Conservation (phyloP, 2,113 vertebrate species). For the Chloebia gouldiae region DNA sequence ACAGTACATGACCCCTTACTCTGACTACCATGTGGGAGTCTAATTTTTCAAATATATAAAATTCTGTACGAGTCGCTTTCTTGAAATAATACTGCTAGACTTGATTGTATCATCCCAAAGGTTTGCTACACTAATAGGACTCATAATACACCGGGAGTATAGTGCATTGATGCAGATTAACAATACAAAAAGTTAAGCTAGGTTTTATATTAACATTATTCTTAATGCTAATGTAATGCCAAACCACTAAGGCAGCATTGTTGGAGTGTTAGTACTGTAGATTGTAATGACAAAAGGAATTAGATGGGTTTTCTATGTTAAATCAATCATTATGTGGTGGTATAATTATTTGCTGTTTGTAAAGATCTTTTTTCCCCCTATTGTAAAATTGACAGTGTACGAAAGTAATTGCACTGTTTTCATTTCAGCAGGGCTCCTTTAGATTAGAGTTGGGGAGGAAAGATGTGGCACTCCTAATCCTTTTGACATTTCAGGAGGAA, state of each 20-base stretch:
- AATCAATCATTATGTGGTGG: conserved; percentile 77
- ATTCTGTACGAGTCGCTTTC: background rate
- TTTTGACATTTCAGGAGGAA: conserved; percentile 76
- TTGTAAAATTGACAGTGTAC: conserved; percentile 74
- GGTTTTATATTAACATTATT: conserved; percentile 69
- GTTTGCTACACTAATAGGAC: conserved; percentile 28
- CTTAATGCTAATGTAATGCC: conserved; percentile 68
- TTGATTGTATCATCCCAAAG: background rate
- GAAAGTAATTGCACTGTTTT: conserved; percentile 74
- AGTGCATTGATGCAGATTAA: conserved; percentile 39
- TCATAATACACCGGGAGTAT: background rate
- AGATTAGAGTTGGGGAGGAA: conserved; percentile 68
- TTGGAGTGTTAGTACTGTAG: conserved; percentile 70
- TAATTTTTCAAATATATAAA: background rate
- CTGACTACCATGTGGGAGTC: background rate
- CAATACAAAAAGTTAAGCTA: conserved; percentile 67
- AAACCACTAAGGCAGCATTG: conserved; percentile 59
- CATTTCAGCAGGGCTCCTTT: conserved; percentile 71
- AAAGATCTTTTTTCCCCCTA: conserved; percentile 62
- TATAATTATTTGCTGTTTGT: conserved; percentile 78
- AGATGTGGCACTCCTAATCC: conserved; percentile 71
- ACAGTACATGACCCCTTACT: background rate
- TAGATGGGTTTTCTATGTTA: conserved; percentile 76
- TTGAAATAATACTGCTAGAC: conserved; percentile 19
- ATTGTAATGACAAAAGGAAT: conserved; percentile 76